These are phyloP conservation scores for Sitophilus oryzae DNA, from an alignment of 1,140 invertebrate species.

Conservation along the genomic window DNA sequence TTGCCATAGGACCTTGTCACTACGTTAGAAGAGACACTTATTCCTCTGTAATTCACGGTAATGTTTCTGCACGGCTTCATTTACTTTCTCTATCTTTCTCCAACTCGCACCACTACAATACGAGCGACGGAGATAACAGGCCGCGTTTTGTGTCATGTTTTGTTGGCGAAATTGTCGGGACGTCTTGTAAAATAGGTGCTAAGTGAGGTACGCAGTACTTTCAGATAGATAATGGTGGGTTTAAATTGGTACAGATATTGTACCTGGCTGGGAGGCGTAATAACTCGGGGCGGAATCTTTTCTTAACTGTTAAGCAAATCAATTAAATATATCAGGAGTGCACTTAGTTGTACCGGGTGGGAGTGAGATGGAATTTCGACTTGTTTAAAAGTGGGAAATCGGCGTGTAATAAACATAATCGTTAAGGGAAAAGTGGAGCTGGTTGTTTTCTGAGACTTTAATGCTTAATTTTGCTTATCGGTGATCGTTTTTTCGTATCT, in stretches of 20 bases:
- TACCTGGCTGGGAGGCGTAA: neutral
- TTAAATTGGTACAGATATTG: slow-evolving; percentile 7
- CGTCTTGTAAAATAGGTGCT: slow-evolving; percentile 20
- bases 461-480: too few species aligned
- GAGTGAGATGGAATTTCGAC: too few species aligned
- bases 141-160: slow-evolving; percentile 21
- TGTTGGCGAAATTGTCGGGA: slow-evolving; percentile 12
- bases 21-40: slow-evolving; percentile 28
- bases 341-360: neutral
- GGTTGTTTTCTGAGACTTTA: too few species aligned
- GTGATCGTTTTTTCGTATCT: too few species aligned
- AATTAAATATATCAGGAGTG: neutral
- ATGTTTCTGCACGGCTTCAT: slow-evolving; percentile 23
- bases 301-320: neutral
- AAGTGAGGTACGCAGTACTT: slow-evolving; percentile 19
- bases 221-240: slow-evolving; percentile 6
- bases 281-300: neutral
- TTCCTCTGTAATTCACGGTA: slow-evolving; percentile 29
- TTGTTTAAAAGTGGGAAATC: too few species aligned
- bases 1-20: slow-evolving; percentile 15
- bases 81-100: slow-evolving; percentile 18
- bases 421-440: too few species aligned
- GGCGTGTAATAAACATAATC: too few species aligned
- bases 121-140: slow-evolving; percentile 5
- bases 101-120: slow-evolving; percentile 1